Base-by-base conservation (phyloP, 2,888 invertebrate genomes). In the Atrina japonica region DNA sequence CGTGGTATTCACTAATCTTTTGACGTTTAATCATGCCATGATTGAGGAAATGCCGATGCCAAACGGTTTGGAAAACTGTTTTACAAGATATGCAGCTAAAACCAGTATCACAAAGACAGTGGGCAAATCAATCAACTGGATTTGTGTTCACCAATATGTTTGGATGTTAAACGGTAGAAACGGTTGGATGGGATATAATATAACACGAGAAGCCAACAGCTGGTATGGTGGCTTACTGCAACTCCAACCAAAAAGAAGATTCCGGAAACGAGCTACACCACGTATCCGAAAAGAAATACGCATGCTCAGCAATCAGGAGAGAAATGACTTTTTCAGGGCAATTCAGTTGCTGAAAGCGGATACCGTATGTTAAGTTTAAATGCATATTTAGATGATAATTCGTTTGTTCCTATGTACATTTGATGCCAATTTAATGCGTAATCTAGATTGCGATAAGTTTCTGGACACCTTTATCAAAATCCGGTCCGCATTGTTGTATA, bases 41-140 rank as follows among this genome's bases (percentile, higher is more conserved):
- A 78, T 82, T n/a, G 73, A 76, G 30, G 77, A 80, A 14, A 72
- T 81, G 9, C 78, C 83, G 0, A 50, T 83, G 29, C 85, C 83
- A 1, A 55, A 35, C 3, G 55, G 67, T n/a, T 60, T 83, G 50
- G 67, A 81, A 25, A 77, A 82, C 18, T 85, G 85, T 59, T 85
- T 83, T 65, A 64, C 71, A 16, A 49, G 77, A 21, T 82, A 76
- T 41, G 71, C 82, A 0, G 55, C 67, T 30, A 77, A 74, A 50
- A 82, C 82, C 9, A 76, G 69, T 29, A 73, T 79, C 14, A 58
- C 60, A 3, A 75, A 80, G 16, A 82, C 82, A 7, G 80, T 80
- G 6, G 80, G 78, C 3, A 77, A 78, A 49, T 77, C 82, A 11
- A 80, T 82, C 41, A 74, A 76, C 6, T 74, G 78, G 55, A 78